phyloP scores from a whole-genome alignment of 64 coral and sea anemone species.

The Exaiptasia diaphana region DNA sequence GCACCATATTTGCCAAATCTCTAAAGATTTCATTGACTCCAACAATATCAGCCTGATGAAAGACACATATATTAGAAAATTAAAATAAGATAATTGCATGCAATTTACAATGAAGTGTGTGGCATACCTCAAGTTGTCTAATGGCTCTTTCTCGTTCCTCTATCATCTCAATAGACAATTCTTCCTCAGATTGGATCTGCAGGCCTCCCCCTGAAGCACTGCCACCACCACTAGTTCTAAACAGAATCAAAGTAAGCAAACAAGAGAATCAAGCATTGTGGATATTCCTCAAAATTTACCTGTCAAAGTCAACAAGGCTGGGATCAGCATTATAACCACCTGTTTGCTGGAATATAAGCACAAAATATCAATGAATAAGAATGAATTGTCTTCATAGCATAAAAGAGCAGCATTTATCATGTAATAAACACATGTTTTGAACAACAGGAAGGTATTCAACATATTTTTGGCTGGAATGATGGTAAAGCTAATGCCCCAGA shows the following conservation, averaged over 20 bases:
- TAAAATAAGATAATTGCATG: neutral
- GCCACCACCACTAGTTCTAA: neutral
- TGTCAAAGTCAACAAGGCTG: slow-evolving; percentile 16
- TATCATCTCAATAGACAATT: slow-evolving; percentile 72
- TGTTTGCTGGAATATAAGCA: slow-evolving; percentile 14
- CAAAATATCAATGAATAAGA: neutral
- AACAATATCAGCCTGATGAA: slow-evolving; percentile 76
- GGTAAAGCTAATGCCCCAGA: no score
- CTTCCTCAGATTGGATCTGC: slow-evolving; percentile 87
- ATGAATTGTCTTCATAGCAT: no score
- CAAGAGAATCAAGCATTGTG: neutral
- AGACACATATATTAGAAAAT: neutral
- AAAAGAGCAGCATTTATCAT: no score
- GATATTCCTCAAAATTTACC: neutral
- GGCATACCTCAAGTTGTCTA: slow-evolving; percentile 87
- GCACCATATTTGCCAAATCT: slow-evolving; percentile 91
- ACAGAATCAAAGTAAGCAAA: neutral
- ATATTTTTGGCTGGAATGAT: no score
- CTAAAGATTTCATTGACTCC: slow-evolving; percentile 99
- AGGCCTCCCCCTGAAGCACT: slow-evolving; percentile 43
- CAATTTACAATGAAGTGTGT: neutral
- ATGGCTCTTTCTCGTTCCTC: slow-evolving; percentile 95
- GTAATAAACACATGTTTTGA: no score
- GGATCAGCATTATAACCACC: slow-evolving; percentile 37
- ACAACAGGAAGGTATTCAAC: no score